A percentile compares a stretch with the other conserved stretches of the same genome.
Evolutionary conservation across 2,113 vertebrate genomes (phyloP).

Genomic region (Salvelinus alpinus): DNA sequence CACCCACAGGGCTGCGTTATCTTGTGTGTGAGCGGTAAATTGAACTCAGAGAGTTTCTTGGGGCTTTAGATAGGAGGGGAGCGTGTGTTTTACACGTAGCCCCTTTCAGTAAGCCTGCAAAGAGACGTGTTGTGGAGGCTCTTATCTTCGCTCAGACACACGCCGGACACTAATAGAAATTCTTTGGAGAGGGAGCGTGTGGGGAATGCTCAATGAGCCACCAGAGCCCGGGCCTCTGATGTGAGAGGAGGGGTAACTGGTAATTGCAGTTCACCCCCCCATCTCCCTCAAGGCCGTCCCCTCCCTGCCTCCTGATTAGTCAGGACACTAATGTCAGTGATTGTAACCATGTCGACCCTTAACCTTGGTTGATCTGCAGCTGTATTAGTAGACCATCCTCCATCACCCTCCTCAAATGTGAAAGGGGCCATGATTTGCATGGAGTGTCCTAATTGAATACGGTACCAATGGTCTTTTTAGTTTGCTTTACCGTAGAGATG

Average conservation of each 20-base stretch:
- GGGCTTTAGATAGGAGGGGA: constrained; percentile 76
- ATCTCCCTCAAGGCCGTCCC: background rate
- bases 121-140: constrained; percentile 78
- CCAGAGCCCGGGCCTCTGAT: constrained; percentile 56
- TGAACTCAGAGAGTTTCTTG: constrained; percentile 68
- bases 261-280: constrained; percentile 76
- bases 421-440: too few relatives aligned
- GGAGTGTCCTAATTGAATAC: too few relatives aligned
- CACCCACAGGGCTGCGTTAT: constrained; percentile 58
- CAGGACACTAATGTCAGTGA: background rate
- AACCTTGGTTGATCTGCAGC: background rate
- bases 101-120: constrained; percentile 65
- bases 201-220: constrained; percentile 81
- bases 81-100: constrained; percentile 82
- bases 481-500: too few relatives aligned
- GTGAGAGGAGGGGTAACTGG: constrained; percentile 49
- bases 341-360: background rate
- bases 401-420: too few relatives aligned
- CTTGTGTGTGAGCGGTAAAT: constrained; percentile 64
- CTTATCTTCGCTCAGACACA: constrained; percentile 89
- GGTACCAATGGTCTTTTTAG: too few relatives aligned
- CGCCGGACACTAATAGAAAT: constrained; percentile 88
- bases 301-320: background rate
- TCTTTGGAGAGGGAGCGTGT: constrained; percentile 72
- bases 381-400: background rate